phyloP scores from a whole-genome alignment of 2,888 invertebrate genomes.

The Clivina fossor region DNA sequence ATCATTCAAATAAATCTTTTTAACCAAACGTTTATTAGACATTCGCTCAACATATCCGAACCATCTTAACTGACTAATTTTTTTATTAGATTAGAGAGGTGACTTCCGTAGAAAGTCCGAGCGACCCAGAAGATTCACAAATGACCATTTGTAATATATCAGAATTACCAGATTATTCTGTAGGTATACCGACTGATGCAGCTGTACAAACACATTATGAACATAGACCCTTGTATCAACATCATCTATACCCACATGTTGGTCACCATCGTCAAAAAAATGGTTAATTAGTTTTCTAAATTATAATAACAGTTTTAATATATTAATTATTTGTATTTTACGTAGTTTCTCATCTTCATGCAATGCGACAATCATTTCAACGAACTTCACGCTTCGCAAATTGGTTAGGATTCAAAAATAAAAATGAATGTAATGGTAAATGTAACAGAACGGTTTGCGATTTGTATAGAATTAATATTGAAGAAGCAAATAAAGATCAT shows the following conservation, averaged over 20 bases:
- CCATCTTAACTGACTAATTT: too few species aligned
- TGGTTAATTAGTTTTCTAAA: too few species aligned
- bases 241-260: background rate
- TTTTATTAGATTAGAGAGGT: too few species aligned
- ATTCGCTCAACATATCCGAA: too few species aligned
- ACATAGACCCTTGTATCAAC: too few species aligned
- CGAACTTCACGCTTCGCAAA: constrained; percentile 9
- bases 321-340: too few species aligned
- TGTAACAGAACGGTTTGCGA: constrained; percentile 32
- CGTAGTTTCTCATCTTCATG: too few species aligned
- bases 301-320: too few species aligned
- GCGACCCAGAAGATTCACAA: constrained; percentile 17
- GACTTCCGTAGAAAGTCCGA: too few species aligned
- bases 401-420: constrained; percentile 15
- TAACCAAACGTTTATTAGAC: too few species aligned
- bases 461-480: constrained; percentile 44
- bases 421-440: constrained; percentile 24
- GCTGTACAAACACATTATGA: background rate
- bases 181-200: background rate
- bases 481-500: constrained; percentile 38
- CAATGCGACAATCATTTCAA: too few species aligned
- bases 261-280: background rate
- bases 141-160: constrained; percentile 13
- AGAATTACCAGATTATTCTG: constrained; percentile 2
- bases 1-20: too few species aligned